Base-by-base conservation (phyloP, 2,113 vertebrate species). In the Scalopus aquaticus region DNA sequence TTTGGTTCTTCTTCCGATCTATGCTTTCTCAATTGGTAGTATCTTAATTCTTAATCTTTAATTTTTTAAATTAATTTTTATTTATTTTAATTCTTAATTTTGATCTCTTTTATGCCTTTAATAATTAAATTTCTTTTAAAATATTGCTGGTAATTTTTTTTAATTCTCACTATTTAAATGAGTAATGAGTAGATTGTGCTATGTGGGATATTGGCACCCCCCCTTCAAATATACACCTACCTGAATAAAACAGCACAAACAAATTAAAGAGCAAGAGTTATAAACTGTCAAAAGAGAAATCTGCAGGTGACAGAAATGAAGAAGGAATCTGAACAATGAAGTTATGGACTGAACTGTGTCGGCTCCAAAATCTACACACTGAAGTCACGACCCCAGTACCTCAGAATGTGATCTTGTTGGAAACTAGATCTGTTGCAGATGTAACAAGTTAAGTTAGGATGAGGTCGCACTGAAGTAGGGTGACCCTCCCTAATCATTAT, bases 71-170 rank as follows among this genome's bases (percentile, higher is more conserved):
- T n/a, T n/a, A n/a, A n/a, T n/a, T n/a, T n/a, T n/a, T n/a, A n/a
- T n/a, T n/a, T n/a, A n/a, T n/a, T n/a, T n/a, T n/a, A n/a, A n/a
- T n/a, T n/a, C n/a, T n/a, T n/a, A n/a, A n/a, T n/a, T n/a, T n/a
- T n/a, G n/a, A n/a, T n/a, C n/a, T 80, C 35, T 67, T 89, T 91
- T 24, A 49, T 42, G 49, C 17, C 56, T 12, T 62, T n/a, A 32
- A 39, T 28, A 74, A 67, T 65, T 94, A 95, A 42, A 78, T 79
- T 89, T 90, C 56, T 76, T 85, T 46, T 56, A 84, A 82, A 62
- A 46, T 76, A 73, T 64, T 87, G 3, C 58, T 81, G 28, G 1
- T 74, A 12, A 77, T 80, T 70, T 46, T 46, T 87, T 42, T 86
- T 51, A 51, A 46, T 58, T 19, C 46, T 88, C 32, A 85, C 13